Evolutionary conservation across 2,888 invertebrate genomes (phyloP).

Genomic region (Arrhopalites spinosus): DNA sequence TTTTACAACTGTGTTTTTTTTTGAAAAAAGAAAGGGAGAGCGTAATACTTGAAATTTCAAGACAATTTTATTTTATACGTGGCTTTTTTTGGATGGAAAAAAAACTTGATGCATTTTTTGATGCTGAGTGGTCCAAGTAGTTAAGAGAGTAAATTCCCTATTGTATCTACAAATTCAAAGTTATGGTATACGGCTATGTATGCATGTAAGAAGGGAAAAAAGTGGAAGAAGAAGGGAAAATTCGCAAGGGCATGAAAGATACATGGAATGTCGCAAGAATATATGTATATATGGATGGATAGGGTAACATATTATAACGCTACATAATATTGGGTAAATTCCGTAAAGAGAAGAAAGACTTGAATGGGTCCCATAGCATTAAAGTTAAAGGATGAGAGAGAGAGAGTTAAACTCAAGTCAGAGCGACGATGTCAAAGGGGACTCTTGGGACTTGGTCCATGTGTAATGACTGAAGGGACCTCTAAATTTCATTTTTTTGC

Average conservation of each 20-base stretch:
- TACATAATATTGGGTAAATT: conserved; percentile 32
- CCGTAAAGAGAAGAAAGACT: conserved; percentile 42
- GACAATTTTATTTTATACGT: too few relatives aligned
- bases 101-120: too few relatives aligned
- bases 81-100: too few relatives aligned
- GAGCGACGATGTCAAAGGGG: conserved; percentile 42
- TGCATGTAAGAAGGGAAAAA: neutral
- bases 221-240: neutral
- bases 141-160: too few relatives aligned
- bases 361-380: conserved; percentile 42
- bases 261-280: neutral
- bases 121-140: too few relatives aligned
- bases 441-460: conserved; percentile 39
- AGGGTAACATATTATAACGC: too few relatives aligned
- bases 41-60: too few relatives aligned
- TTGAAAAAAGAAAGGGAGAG: too few relatives aligned
- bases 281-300: neutral
- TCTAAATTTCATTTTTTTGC: conserved; percentile 47
- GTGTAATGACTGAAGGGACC: conserved; percentile 45
- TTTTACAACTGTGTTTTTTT: too few relatives aligned
- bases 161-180: too few relatives aligned
- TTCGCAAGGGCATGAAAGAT: neutral
- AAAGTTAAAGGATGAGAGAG: conserved; percentile 43
- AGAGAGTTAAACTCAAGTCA: conserved; percentile 35
- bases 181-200: too few relatives aligned